Conservation (phyloP, 2,113 vertebrate species). For the Nestor notabilis region DNA sequence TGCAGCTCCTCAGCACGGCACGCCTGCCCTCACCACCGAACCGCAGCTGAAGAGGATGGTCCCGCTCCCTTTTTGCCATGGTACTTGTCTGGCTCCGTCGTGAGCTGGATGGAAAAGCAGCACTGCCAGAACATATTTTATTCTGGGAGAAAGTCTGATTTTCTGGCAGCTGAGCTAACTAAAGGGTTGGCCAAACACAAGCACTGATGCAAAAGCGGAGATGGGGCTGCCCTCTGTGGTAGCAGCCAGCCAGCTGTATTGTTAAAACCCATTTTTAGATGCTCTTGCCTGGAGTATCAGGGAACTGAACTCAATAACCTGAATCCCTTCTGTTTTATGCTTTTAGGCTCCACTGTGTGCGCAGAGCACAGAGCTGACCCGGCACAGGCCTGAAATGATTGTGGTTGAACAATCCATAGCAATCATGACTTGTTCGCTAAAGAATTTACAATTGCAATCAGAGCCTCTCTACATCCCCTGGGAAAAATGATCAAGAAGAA, state of each 20-base stretch:
- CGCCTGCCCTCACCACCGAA: fast-evolving
- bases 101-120: not conserved
- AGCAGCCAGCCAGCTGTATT: not conserved
- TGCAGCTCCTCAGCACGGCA: not conserved
- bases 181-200: not conserved
- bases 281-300: not conserved
- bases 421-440: not conserved
- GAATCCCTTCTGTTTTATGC: not conserved
- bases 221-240: not conserved
- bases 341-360: not conserved
- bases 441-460: constrained; percentile 49
- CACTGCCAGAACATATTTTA: not conserved
- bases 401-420: constrained; percentile 19
- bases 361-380: not conserved
- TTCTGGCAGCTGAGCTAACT: not conserved
- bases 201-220: not conserved
- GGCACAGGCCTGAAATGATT: not conserved
- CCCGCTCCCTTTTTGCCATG: not conserved
- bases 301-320: constrained; percentile 24
- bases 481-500: constrained; percentile 36
- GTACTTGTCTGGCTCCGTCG: not conserved
- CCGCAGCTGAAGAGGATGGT: not conserved
- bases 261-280: not conserved
- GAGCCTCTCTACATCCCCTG: not conserved
- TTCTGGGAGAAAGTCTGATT: not conserved